Conservation (phyloP, 2,797 vertebrate genomes). For the Pangasius krempfi region DNA sequence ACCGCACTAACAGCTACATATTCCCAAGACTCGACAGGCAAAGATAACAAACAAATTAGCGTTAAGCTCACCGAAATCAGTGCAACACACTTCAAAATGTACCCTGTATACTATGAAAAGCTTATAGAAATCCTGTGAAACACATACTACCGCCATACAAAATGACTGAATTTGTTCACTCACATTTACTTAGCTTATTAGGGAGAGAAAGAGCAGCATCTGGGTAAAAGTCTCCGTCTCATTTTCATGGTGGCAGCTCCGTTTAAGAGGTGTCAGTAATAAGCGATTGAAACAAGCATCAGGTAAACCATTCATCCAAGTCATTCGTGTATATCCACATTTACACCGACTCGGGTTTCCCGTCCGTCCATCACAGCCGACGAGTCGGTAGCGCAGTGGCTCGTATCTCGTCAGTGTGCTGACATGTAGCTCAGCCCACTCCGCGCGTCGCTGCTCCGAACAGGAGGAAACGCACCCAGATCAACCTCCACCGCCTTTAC, state of each 20-base stretch:
- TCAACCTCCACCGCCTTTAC: constrained; percentile 11
- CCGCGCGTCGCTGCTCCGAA: neutral
- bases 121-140: neutral
- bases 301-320: neutral
- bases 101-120: neutral
- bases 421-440: constrained; percentile 25
- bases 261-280: constrained; percentile 19
- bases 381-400: neutral
- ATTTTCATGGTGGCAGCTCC: constrained; percentile 44
- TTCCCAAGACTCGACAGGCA: neutral
- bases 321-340: constrained; percentile 35
- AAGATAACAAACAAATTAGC: neutral
- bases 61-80: neutral
- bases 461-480: neutral
- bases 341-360: neutral
- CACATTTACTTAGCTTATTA: constrained; percentile 44
- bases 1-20: neutral
- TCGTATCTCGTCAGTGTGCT: neutral
- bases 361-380: neutral
- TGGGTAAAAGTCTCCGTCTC: constrained; percentile 46
- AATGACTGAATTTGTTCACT: constrained; percentile 28
- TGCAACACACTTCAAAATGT: neutral
- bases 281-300: constrained; percentile 5
- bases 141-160: too few species aligned
- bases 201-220: constrained; percentile 39